Conservation (phyloP, 92 coral and sea anemone species). For the Montipora capitata region DNA sequence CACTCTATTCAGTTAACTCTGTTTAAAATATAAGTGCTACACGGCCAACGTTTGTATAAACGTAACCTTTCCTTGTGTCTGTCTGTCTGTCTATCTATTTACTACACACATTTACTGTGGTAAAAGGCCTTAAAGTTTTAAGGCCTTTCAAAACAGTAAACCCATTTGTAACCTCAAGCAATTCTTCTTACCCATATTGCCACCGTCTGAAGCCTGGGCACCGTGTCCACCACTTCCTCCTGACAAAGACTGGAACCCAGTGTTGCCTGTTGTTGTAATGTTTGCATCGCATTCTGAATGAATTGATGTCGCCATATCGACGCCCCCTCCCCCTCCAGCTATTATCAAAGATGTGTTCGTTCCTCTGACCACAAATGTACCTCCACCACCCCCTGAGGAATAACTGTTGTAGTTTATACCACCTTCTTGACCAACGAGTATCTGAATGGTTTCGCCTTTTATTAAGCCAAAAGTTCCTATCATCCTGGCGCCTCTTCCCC, state of each 20-base stretch:
- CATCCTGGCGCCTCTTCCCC: slow-evolving; percentile 73
- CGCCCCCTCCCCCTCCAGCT: slow-evolving; percentile 84
- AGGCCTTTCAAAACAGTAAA: too few species aligned
- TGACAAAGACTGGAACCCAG: slow-evolving; percentile 39
- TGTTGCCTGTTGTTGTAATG: slow-evolving; percentile 48
- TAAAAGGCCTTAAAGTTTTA: too few species aligned
- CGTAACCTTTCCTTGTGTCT: too few species aligned
- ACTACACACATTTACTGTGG: too few species aligned
- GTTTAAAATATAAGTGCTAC: too few species aligned
- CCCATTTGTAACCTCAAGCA: too few species aligned
- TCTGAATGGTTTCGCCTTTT: slow-evolving; percentile 49
- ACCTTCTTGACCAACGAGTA: slow-evolving; percentile 79
- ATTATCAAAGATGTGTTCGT: slow-evolving; percentile 60
- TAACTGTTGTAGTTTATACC: slow-evolving; percentile 2
- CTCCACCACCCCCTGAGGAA: slow-evolving; percentile 77
- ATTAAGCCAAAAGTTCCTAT: slow-evolving; percentile 60
- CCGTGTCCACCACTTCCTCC: slow-evolving; percentile 54
- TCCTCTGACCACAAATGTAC: slow-evolving; percentile 72
- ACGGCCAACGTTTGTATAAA: too few species aligned
- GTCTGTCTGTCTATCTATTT: too few species aligned
- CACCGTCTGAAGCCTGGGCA: not conserved
- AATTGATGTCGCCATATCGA: not conserved
- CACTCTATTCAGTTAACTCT: too few species aligned
- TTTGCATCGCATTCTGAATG: slow-evolving; percentile 65
- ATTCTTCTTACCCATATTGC: not conserved